Evolutionary conservation across 2,888 invertebrate genomes (phyloP), one percentile per base, ranked within the genome.

Genomic region (Ectropis crepuscularia): DNA sequence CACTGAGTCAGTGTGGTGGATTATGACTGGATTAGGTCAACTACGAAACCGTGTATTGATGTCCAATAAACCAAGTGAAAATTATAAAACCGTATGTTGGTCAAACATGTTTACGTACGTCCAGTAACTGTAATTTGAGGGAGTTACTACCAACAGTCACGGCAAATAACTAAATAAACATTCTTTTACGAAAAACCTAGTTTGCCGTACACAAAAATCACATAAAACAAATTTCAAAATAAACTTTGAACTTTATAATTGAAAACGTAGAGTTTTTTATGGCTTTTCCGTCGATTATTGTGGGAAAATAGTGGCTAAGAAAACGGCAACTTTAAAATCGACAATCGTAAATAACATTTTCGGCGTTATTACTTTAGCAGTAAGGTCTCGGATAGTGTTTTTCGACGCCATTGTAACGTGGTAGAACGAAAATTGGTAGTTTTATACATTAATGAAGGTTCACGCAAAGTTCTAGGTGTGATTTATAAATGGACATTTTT

Each of bases 391-490:
- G 57, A 46, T 69, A 5, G 8, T 43, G 55, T 55, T 28, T 4
- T 39, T 5, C 5, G 42, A 57, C 45, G 58, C 39, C 67, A 62
- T 63, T 63, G 63, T 62, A 70, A 53, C 60, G 70, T 73, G 68
- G 65, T 67, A 66, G 51, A 53, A 43, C 38, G 41, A 58, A 77
- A 77, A 79, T 77, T 74, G 76, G 68, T 77, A 74, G 73, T 77
- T n/a, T n/a, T 72, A 71, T 55, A 59, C 67, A 54, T 59, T 65
- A 75, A 73, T 75, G 70, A 67, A 73, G 73, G 76, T 78, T 76
- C 80, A 78, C 78, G 77, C 76, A 47, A 76, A 61, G 72, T 61
- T 59, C 58, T 60, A 69, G 74, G 75, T 74, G 75, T 76, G 79
- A 78, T 78, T 80, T 75, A 81, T 75, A 72, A 71, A 74, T 69